Evolutionary conservation across 1,140 invertebrate genomes (phyloP), one percentile per base, ranked within the genome.

Genomic region (Lasioglossum baleicum): DNA sequence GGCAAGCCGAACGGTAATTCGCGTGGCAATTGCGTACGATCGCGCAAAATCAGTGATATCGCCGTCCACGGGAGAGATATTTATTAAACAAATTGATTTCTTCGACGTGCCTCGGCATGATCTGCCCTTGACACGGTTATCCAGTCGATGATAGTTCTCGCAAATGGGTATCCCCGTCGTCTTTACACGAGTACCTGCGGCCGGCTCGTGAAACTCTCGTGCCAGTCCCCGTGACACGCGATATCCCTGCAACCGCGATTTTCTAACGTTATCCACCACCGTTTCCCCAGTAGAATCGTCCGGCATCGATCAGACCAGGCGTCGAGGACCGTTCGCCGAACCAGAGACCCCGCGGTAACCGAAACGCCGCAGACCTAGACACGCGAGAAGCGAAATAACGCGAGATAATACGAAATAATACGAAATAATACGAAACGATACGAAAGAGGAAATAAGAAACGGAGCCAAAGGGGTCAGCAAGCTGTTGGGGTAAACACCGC

Each of bases 51-150:
- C 56, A 51, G 15, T 51, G 17, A 44, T 13, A n/a, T 26, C 75
- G 42, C 5, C 42, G 79, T 81, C 61, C 35, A 22, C 76, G 31
- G 15, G 65, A 13, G n/a, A 78, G 22, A 26, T 56, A 68, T 83
- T 83, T 84, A 85, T 78, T 83, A 83, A 86, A 83, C 61, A 86
- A 83, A 85, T 86, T 86, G 77, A 83, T 84, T 86, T 84, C 76
- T 80, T 85, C 72, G 56, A 7, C 66, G 58, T 64, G 63, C 35
- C 44, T 69, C 17, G 42, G 35, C 60, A 31, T 42, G 53, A 73
- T 75, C 8, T 48, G 72, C 68, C 83, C 83, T 85, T 84, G 80
- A 86, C 84, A 84, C 40, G 56, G 11, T 83, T 80, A 51, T 83
- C 79, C 56, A 81, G 67, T 67, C 31, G 79, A 80, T 83, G 53